phyloP scores from a whole-genome alignment of 1,140 invertebrate species.

The Microplitis mediator region DNA sequence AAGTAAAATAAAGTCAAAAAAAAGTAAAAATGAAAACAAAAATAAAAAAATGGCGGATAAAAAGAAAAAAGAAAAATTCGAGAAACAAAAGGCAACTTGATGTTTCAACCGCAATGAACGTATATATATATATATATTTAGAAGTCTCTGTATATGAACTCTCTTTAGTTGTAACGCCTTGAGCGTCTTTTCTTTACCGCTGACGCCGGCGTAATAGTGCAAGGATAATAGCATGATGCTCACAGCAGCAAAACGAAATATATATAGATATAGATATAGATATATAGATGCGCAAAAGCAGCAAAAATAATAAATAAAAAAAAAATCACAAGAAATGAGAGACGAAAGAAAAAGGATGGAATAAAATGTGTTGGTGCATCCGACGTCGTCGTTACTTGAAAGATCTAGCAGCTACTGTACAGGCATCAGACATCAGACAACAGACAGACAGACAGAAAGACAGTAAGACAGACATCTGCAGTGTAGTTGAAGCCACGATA shows the following conservation, averaged over 20 bases:
- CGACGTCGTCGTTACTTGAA: too few relatives aligned
- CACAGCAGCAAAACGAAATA: conserved; percentile 23
- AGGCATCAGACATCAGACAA: too few relatives aligned
- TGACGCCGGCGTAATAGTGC: conserved; percentile 32
- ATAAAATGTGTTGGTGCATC: too few relatives aligned
- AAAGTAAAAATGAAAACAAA: not conserved
- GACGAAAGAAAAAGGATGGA: conserved; percentile 3
- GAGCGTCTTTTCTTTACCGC: conserved; percentile 16
- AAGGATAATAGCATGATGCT: conserved; percentile 33
- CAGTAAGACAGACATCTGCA: not conserved
- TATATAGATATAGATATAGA: not conserved
- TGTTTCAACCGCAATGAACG: conserved; percentile 13
- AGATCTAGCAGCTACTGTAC: too few relatives aligned
- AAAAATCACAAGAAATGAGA: not conserved
- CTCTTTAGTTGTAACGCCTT: conserved; percentile 25
- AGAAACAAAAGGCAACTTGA: conserved; percentile 20
- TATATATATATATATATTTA: not conserved
- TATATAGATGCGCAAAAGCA: not conserved
- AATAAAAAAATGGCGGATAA: not conserved
- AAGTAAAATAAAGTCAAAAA: not conserved
- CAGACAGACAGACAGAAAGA: not conserved
- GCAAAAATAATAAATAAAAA: conserved; percentile 1
- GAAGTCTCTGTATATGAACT: not conserved
- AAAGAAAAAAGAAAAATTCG: conserved; percentile 1
- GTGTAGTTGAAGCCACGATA: not conserved